phyloP scores from a whole-genome alignment of 2,113 vertebrate species.

The Caranx ignobilis region DNA sequence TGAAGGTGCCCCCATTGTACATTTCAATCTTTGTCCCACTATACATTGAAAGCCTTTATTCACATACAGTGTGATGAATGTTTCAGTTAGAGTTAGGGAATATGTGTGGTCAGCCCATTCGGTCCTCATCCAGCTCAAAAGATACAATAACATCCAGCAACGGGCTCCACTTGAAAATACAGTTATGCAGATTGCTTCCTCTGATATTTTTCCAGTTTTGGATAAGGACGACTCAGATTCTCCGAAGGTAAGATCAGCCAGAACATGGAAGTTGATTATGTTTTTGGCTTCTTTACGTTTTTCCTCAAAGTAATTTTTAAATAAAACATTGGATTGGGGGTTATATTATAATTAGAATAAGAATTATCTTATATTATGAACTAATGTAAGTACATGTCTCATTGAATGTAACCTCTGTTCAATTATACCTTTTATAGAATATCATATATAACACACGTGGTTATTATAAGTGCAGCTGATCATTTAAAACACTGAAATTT shows the following conservation, averaged over 20 bases:
- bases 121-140: conserved; percentile 60
- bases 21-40: conserved; percentile 83
- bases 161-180: conserved; percentile 65
- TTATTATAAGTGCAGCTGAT: background rate
- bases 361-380: background rate
- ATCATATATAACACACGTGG: background rate
- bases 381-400: background rate
- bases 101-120: conserved; percentile 82
- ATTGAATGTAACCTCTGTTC: background rate
- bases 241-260: conserved; percentile 67
- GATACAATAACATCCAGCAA: conserved; percentile 64
- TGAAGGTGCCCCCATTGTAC: conserved; percentile 81
- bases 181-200: conserved; percentile 67
- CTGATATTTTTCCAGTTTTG: conserved; percentile 63
- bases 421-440: background rate
- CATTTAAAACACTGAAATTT: background rate
- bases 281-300: background rate
- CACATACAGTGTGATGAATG: conserved; percentile 75
- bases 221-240: conserved; percentile 57
- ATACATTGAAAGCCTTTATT: conserved; percentile 83
- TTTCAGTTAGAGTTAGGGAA: conserved; percentile 79
- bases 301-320: background rate
- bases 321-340: background rate
- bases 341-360: background rate
- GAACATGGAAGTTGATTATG: background rate